phyloP scores from a whole-genome alignment of 1,140 invertebrate genomes.

The Melitaea cinxia region DNA sequence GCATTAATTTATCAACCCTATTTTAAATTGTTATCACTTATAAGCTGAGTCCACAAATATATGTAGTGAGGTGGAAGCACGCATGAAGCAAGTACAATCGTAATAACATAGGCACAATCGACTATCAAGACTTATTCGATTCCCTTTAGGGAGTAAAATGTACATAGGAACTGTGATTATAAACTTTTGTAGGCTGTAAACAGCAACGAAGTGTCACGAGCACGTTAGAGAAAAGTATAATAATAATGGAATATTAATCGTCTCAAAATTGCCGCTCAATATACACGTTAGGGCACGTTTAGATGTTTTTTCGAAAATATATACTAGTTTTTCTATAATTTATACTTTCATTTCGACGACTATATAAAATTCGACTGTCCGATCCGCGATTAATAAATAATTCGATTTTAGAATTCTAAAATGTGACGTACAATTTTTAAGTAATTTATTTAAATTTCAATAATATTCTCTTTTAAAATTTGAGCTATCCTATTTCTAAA shows the following conservation, averaged over 20 bases:
- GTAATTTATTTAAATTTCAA: neutral
- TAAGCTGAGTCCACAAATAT: constrained; percentile 6
- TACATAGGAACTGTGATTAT: constrained; percentile 70
- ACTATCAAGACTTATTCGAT: constrained; percentile 40
- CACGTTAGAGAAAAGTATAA: constrained; percentile 8
- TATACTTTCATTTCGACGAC: neutral
- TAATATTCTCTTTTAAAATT: neutral
- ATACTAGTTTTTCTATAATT: neutral
- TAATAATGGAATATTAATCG: constrained; percentile 7
- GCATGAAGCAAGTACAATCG: constrained; percentile 10
- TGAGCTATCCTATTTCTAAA: constrained; percentile 10
- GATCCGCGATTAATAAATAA: neutral
- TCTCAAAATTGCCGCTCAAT: constrained; percentile 21
- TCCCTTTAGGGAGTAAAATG: constrained; percentile 60
- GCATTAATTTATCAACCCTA: neutral
- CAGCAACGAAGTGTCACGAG: constrained; percentile 59
- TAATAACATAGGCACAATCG: constrained; percentile 17
- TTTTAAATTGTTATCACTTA: neutral
- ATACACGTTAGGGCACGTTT: constrained; percentile 27
- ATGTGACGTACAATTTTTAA: neutral
- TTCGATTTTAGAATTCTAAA: neutral
- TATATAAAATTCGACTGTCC: neutral
- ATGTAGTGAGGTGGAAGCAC: constrained; percentile 7
- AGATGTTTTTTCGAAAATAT: constrained; percentile 20
- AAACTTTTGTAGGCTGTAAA: constrained; percentile 68